Evolutionary conservation across 2,888 invertebrate genomes (phyloP), one percentile per base, ranked within the genome.

Genomic region (Eristalis intricaria): DNA sequence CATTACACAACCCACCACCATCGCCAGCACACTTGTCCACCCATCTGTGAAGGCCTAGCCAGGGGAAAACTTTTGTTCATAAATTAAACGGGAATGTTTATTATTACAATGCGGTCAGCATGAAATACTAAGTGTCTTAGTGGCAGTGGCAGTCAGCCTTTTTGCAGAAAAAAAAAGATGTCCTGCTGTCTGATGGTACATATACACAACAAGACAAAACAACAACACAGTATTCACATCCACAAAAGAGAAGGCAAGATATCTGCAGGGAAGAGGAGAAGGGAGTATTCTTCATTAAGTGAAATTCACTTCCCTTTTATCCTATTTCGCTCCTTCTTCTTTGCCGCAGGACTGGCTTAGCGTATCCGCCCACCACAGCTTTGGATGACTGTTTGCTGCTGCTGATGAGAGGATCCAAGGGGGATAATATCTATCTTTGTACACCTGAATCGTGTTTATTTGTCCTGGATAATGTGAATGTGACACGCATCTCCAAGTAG

Each of bases 71-170:
- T 73, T 73, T 77, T 81, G 63, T 81, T 68, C 71, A 85, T 81
- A 73, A 85, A 85, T 77, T 73, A 74, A 77, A 77, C 58, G 68
- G 64, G 58, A 80, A 85, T 74, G 60, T 81, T 77, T 77, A 74
- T 81, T 77, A 81, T 77, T 58, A 65, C 70, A 65, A 75, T 80
- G 65, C 65, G 80, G 80, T 84, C 80, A 80, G 60, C 80, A 75
- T 70, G 80, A 75, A 78, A 69, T 50, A 65, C 29, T 63, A 71
- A 66, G 64, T 76, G 68, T 76, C 64, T 61, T 73, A 74, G 61
- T 10, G 40, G 70, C 50, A 74, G 61, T 10, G 40, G 70, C 50
- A 70, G 76, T 32, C 43, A 66, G 38, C 26, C 22, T 60, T 26
- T 61, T 65, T 22, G 40, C 50, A 35, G 35, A 50, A 50, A 32